Evolutionary conservation across 1,140 invertebrate species (phyloP), one percentile per base, ranked within the genome.

Genomic region (Riptortus pedestris): DNA sequence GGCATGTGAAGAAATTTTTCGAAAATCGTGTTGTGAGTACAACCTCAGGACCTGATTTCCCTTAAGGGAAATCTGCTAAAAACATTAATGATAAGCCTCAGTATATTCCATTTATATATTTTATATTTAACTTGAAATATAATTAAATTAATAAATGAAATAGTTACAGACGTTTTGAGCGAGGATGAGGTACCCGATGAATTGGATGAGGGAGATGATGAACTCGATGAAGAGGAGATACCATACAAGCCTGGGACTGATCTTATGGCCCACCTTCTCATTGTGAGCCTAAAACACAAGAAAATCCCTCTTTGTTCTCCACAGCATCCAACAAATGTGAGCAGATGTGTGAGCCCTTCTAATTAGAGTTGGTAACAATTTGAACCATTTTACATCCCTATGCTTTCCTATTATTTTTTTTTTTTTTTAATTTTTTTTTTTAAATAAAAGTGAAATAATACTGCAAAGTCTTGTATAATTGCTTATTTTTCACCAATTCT

Each of bases 151-250:
- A n/a, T n/a, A n/a, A n/a, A n/a, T n/a, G n/a, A n/a, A n/a, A n/a
- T n/a, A n/a, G n/a, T n/a, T 12, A 1, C 11, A 47, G 45, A 47
- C 18, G 45, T 47, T 11, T 20, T 22, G n/a, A 47, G 45, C 22
- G 45, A 47, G 22, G 16, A 47, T 47, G 45, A 47, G 22, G 45
- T 14, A 2, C 27, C 55, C 29, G 57, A 55, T 65, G 69, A 55
- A 4, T 27, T 28, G n/a, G 22, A 28, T 5, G 33, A 62, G 16
- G 28, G 7, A 5, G 28, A 43, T 28, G 71, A 73, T 45, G 16
- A 66, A 1, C 70, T 71, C 2, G 72, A 74, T 20, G 74, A 80
- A 11, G 73, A 77, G 64, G 76, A 79, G 22, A 22, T 47, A 22
- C n/a, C 45, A n/a, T 47, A 47, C 16, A 12, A 47, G 0, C 24